Evolutionary conservation across 2,888 invertebrate genomes (phyloP).

Genomic region (Nymphalis urticae): DNA sequence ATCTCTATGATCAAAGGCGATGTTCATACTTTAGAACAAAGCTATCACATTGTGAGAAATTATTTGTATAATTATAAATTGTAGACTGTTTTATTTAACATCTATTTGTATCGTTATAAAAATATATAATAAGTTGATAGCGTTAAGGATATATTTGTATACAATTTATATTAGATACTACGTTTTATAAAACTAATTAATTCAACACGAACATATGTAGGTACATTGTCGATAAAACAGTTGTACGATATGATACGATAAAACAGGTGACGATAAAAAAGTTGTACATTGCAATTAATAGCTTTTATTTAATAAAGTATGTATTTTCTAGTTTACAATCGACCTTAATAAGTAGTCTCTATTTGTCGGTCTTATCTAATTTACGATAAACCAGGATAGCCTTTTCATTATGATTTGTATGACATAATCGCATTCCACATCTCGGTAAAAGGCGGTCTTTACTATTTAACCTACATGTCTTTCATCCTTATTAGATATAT

Average conservation of each 20-base stretch:
- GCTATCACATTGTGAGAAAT: background rate
- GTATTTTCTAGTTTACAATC: slow-evolving; percentile 5
- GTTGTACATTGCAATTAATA: slow-evolving; percentile 19
- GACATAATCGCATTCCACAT: slow-evolving; percentile 39
- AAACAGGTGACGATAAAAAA: too few species aligned
- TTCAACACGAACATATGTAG: background rate
- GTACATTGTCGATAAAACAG: slow-evolving; percentile 13
- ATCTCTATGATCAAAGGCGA: slow-evolving; percentile 14
- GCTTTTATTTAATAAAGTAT: slow-evolving; percentile 18
- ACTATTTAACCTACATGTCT: slow-evolving; percentile 34
- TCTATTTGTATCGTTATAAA: background rate
- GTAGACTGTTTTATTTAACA: background rate
- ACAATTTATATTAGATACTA: too few species aligned
- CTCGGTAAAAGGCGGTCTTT: slow-evolving; percentile 25
- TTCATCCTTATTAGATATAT: slow-evolving; percentile 33
- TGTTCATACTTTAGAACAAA: slow-evolving; percentile 4
- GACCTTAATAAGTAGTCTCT: slow-evolving; percentile 13
- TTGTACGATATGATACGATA: too few species aligned
- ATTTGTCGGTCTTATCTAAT: slow-evolving; percentile 24
- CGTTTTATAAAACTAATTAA: background rate
- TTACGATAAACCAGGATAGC: slow-evolving; percentile 31
- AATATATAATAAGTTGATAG: too few species aligned
- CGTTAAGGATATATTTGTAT: too few species aligned
- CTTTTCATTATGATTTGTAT: slow-evolving; percentile 26
- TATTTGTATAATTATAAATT: background rate